Conservation (phyloP, 2,113 vertebrate species). For the Serranochromis macrocephalus region DNA sequence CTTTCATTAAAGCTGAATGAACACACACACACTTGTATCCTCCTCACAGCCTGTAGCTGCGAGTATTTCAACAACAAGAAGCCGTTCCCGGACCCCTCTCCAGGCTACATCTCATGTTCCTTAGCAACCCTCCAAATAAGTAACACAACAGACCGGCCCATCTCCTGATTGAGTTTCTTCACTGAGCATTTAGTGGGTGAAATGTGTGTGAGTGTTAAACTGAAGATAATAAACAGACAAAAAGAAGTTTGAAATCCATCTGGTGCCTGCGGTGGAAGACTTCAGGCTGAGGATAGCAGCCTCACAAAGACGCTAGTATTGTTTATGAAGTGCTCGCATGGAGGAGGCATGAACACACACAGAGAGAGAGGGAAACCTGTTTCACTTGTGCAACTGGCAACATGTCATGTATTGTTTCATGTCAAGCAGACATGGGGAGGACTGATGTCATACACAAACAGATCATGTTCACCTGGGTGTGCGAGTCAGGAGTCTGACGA, state of each 20-base stretch:
- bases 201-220: not conserved
- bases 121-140: slow-evolving; percentile 61
- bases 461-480: slow-evolving; percentile 15
- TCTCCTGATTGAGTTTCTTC: slow-evolving; percentile 20
- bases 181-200: not conserved
- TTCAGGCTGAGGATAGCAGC: slow-evolving; percentile 12
- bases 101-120: slow-evolving; percentile 39
- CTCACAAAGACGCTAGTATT: not conserved
- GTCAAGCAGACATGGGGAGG: not conserved
- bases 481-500: not conserved
- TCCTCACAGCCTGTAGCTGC: slow-evolving; percentile 4
- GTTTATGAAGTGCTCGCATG: slow-evolving; percentile 8
- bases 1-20: slow-evolving; percentile 28
- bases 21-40: not conserved
- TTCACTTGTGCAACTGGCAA: slow-evolving; percentile 27
- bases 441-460: slow-evolving; percentile 8
- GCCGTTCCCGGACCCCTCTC: slow-evolving; percentile 36
- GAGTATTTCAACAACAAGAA: slow-evolving; percentile 58
- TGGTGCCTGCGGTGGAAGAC: not conserved
- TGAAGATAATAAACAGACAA: not conserved
- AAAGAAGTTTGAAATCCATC: not conserved
- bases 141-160: slow-evolving; percentile 20
- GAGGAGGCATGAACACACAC: not conserved
- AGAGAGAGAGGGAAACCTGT: slow-evolving; percentile 16
- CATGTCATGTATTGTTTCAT: not conserved